These are phyloP conservation scores for Lagocephalus sceleratus DNA, from an alignment of 2,797 vertebrate species.

Conservation along the genomic window DNA sequence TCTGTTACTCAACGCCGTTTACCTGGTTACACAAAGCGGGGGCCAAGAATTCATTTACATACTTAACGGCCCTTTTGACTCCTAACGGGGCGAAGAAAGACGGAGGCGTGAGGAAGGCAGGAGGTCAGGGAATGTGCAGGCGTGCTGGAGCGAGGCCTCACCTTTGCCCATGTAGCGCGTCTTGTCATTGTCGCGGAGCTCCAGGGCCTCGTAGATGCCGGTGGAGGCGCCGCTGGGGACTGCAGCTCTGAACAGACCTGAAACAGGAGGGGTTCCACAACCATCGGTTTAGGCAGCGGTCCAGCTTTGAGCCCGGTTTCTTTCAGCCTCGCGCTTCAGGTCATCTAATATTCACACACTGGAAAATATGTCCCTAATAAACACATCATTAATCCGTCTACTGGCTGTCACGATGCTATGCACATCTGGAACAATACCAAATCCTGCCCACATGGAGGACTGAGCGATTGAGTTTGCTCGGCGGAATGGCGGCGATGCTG, in stretches of 20 bases:
- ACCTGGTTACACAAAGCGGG: conserved; percentile 98
- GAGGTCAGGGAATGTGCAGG: background rate
- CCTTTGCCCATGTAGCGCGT: conserved; percentile 97
- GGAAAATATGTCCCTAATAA: no score
- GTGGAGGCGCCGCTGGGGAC: conserved; percentile 98
- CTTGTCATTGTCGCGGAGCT: conserved; percentile 98
- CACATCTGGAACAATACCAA: conserved; percentile 26
- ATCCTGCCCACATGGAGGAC: conserved; percentile 29
- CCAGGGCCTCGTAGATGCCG: conserved; percentile 96
- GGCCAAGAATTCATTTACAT: conserved; percentile 98
- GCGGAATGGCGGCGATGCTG: conserved; percentile 26
- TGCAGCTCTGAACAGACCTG: conserved; percentile 97
- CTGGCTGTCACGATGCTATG: no score
- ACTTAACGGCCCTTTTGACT: conserved; percentile 98
- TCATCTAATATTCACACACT: no score
- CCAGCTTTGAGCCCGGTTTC: background rate
- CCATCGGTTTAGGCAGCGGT: conserved; percentile 13
- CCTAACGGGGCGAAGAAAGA: conserved; percentile 79
- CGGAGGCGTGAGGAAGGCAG: conserved; percentile 19
- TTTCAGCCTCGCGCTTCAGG: background rate
- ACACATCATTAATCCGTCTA: no score
- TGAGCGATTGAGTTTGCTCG: conserved; percentile 48
- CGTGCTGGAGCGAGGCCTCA: conserved; percentile 36
- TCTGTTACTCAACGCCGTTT: conserved; percentile 70
- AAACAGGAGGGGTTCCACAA: conserved; percentile 16